Conservation (phyloP, 1,140 invertebrate species). For the Papilio machaon region DNA sequence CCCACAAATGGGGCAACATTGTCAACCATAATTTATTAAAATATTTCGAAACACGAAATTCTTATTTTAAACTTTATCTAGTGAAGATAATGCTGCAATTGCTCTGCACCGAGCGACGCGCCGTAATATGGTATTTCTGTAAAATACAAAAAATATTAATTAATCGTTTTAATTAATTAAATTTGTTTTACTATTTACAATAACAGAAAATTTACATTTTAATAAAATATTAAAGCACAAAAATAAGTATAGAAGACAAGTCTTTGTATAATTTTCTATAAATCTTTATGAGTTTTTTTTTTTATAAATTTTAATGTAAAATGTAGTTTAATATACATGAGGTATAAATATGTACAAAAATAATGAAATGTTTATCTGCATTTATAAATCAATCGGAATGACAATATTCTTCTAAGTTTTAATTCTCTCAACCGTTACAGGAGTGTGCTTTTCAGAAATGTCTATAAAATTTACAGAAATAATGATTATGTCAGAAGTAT, state of each 20-base stretch:
- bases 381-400: no score
- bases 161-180: slow-evolving; percentile 8
- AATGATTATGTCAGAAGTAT: not conserved
- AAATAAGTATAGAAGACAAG: not conserved
- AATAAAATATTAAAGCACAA: not conserved
- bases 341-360: not conserved
- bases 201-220: not conserved
- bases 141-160: slow-evolving; percentile 41
- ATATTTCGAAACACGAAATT: slow-evolving; percentile 25
- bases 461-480: not conserved
- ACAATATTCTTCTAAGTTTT: not conserved
- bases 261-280: not conserved
- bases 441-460: not conserved
- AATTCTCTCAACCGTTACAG: not conserved
- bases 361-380: not conserved
- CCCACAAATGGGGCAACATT: not conserved
- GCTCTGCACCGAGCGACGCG: slow-evolving; percentile 55
- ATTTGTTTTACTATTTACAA: not conserved
- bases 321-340: not conserved
- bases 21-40: not conserved
- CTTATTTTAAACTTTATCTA: slow-evolving; percentile 40
- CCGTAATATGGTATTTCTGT: slow-evolving; percentile 47
- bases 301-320: not conserved
- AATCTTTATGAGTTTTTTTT: not conserved
- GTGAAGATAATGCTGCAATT: slow-evolving; percentile 61